A percentile compares a stretch with the other conserved stretches of the same genome.
phyloP scores from a whole-genome alignment of 1,140 invertebrate species.

The Orius insidiosus region DNA sequence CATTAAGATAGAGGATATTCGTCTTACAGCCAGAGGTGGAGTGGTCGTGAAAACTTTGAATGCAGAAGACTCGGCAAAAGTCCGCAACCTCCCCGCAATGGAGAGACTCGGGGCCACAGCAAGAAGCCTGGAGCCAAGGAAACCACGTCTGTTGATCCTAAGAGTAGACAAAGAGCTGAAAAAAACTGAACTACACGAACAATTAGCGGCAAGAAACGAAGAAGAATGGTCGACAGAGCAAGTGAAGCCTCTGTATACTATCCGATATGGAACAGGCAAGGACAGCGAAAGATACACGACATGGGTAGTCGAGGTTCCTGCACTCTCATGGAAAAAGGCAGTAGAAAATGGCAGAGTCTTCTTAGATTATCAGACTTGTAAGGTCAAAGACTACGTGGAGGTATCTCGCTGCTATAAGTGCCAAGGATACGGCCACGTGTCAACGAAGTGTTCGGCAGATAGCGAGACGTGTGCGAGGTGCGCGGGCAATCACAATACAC shows the following conservation, averaged over 20 bases:
- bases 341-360: background rate
- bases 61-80: background rate
- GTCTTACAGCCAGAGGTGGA: background rate
- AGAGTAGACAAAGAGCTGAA: background rate
- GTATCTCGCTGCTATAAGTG: conserved; percentile 11
- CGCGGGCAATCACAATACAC: no score
- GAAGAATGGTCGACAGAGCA: background rate
- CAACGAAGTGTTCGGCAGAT: no score
- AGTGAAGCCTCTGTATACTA: background rate
- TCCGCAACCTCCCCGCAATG: background rate
- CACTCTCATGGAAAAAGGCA: background rate
- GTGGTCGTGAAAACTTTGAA: background rate
- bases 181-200: background rate
- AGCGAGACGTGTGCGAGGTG: no score
- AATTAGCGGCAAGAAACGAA: background rate
- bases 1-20: background rate
- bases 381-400: conserved; percentile 5
- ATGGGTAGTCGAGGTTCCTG: background rate
- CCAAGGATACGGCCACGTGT: no score
- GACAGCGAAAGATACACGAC: background rate
- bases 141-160: background rate
- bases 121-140: background rate
- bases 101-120: background rate
- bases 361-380: background rate
- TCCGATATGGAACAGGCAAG: background rate